Base-by-base conservation (phyloP, 2,113 vertebrate genomes). In the Capreolus pygargus region DNA sequence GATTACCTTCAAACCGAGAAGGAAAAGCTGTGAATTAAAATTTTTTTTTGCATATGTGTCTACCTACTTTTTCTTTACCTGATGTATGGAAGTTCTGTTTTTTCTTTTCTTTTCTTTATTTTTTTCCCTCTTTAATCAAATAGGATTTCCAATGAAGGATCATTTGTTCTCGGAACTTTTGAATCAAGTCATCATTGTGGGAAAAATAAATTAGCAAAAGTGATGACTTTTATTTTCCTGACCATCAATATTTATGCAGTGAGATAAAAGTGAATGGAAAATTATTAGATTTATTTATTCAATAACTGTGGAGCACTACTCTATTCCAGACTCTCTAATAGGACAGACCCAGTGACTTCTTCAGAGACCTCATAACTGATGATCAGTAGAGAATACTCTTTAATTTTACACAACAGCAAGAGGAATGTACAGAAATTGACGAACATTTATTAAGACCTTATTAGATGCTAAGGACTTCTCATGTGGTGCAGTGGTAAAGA, bases 91-190 rank as follows among this genome's bases (percentile, higher is more conserved):
- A 83, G 25, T 52, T 78, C 8, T 64, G 8, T 19, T 61, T 36
- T 55, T 52, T 23, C 45, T 27, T 85, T 92, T 6, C 12, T 55
- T 82, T 86, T 58, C 27, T 23, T 61, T 43, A 57, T 83, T 33
- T 13, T 33, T 52, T 10, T 58, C 39, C 86, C 27, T 78, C 33
- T 94, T 39, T 89, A 92, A 84, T 33, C 33, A 54, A 21, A 27
- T 45, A 79, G 19, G 39, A 89, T 21, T 93, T 97, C 30, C n/a
- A 67, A 1, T 78, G 57, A 82, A 92, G n/a, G 21, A 61, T 47
- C 50, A 86, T 82, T 76, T 97, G 43, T 86, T 7, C 43, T 89
- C 50, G 57, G 58, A 64, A 89, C 81, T 64, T 98, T 78, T 87
- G 36, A 91, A 91, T 89, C 2, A 70, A 84, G 39, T 27, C 36